Evolutionary conservation across 2,888 invertebrate genomes (phyloP).

Genomic region (Phyllotreta striolata): DNA sequence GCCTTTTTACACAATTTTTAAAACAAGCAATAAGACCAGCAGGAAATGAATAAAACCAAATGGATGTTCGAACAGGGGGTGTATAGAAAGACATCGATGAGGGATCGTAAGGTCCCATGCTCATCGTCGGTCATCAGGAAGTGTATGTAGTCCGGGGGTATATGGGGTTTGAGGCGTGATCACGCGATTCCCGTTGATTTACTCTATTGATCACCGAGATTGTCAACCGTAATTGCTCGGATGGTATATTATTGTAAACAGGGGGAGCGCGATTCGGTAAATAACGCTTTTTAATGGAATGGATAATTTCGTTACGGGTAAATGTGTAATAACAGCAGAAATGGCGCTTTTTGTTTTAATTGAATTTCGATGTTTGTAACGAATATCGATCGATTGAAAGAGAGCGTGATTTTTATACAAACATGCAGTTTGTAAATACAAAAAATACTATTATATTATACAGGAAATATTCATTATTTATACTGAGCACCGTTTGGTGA

Average conservation of each 20-base stretch:
- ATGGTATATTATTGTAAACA: conserved; percentile 38
- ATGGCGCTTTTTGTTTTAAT: no score
- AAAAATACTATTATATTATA: no score
- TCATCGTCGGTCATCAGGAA: conserved; percentile 25
- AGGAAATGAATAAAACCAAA: no score
- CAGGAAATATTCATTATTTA: no score
- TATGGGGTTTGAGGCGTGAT: conserved; percentile 40
- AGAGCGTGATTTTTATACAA: no score
- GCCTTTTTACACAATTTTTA: no score
- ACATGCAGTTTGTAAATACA: no score
- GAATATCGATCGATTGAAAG: no score
- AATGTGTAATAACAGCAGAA: not conserved
- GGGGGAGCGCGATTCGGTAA: conserved; percentile 30
- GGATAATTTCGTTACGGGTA: not conserved
- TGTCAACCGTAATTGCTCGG: conserved; percentile 53
- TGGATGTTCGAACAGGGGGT: no score
- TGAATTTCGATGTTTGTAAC: no score
- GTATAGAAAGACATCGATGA: not conserved
- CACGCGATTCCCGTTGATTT: conserved; percentile 55
- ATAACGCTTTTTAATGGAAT: conserved; percentile 4
- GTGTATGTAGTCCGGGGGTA: conserved; percentile 44
- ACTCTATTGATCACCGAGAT: conserved; percentile 56
- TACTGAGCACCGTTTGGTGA: no score
- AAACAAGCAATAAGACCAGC: no score
- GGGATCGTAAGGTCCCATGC: conserved; percentile 14